Evolutionary conservation across 2,113 vertebrate genomes (phyloP), one percentile per base, ranked within the genome.

Genomic region (Zosterops hypoxanthus): DNA sequence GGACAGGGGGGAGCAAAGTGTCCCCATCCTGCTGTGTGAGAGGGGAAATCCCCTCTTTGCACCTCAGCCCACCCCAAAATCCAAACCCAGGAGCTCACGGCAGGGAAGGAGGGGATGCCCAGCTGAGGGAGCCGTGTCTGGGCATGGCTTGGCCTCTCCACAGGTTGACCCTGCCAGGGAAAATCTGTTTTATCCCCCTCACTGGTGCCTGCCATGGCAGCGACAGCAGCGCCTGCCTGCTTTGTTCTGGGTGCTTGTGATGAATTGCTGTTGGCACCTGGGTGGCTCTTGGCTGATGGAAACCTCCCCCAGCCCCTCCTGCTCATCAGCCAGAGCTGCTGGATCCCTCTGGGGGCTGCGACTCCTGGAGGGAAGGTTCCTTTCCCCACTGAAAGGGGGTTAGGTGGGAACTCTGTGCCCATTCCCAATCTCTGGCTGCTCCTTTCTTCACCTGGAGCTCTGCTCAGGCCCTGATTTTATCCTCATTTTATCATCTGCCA

Each of bases 61-160:
- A 65, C 39, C 39, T 8, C 33, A 81, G 24, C 47, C 19, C 50
- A 29, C 46, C 28, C 44, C 29, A 55, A 26, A 86, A 91, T 33
- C 25, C 44, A 72, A 39, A 53, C 24, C 46, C n/a, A 5, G 24
- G 7, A 22, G 4, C 34, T 70, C 24, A 2, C 5, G 2, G 2
- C 49, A 68, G 63, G 20, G 46, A 36, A 55, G n/a, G 65, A 33
- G n/a, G 14, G 24, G 34, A 14, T 76, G 36, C 31, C 33, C 6
- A 1, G 24, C 8, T n/a, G 24, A 4, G 3, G 44, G 19, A 41
- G 60, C 75, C 0, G 0, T 65, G 36, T 42, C n/a, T 1, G 5
- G 50, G 11, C 52, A 50, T 6, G 20, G 41, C 26, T 41, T 13
- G 7, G 53, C 21, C 4, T 1, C 68, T 86, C 25, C 11, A 1